Conservation (phyloP, 2,888 invertebrate genomes). For the Lottia scabra region DNA sequence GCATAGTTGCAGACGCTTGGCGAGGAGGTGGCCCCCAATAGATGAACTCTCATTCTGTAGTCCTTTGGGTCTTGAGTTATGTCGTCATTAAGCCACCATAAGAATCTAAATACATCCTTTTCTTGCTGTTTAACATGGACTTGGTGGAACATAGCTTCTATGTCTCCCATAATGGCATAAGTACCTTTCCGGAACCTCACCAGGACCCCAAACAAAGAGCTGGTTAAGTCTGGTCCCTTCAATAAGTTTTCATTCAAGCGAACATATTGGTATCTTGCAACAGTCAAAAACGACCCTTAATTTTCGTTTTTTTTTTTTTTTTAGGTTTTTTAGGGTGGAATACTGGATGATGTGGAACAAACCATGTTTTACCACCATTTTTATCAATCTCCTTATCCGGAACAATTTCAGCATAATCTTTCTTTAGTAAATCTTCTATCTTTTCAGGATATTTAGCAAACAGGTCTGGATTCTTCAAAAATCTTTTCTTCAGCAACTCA, state of each 20-base stretch:
- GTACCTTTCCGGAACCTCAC: conserved; percentile 25
- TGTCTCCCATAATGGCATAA: conserved; percentile 27
- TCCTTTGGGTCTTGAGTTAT: background rate
- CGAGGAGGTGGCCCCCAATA: background rate
- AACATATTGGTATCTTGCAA: conserved; percentile 21
- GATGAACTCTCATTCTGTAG: conserved; percentile 14
- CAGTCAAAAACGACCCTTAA: conserved; percentile 31
- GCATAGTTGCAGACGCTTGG: background rate
- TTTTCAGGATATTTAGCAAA: conserved; percentile 11
- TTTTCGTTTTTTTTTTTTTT: too few species aligned
- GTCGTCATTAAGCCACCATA: conserved; percentile 16
- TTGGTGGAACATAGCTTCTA: conserved; percentile 31
- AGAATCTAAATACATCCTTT: conserved; percentile 19
- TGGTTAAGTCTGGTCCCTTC: conserved; percentile 28
- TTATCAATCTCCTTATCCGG: background rate
- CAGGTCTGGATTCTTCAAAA: conserved; percentile 14
- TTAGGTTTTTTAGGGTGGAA: conserved; percentile 8
- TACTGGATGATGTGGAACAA: conserved; percentile 18
- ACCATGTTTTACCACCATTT: conserved; percentile 8
- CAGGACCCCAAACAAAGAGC: conserved; percentile 27
- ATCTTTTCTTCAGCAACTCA: conserved; percentile 3
- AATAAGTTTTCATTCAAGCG: conserved; percentile 25
- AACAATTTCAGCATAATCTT: conserved; percentile 22
- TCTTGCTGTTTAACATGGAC: conserved; percentile 23
- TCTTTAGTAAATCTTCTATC: conserved; percentile 19